Evolutionary conservation across 2,888 invertebrate species (phyloP).

Genomic region (Lagria hirta): DNA sequence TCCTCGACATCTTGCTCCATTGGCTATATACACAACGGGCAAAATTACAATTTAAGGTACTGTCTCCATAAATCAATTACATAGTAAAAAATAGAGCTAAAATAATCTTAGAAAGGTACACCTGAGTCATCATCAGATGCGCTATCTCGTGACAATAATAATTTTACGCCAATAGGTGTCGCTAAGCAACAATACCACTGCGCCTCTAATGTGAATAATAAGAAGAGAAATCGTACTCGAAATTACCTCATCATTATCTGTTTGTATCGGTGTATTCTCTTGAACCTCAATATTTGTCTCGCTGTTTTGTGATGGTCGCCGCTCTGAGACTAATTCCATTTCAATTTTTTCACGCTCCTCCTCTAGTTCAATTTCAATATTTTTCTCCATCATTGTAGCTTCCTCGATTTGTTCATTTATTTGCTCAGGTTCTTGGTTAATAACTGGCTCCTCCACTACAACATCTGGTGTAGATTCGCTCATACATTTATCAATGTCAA

Average conservation of each 20-base stretch:
- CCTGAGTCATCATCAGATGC: no score
- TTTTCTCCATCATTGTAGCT: slow-evolving; percentile 24
- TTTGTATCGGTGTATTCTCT: slow-evolving; percentile 48
- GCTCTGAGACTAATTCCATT: slow-evolving; percentile 42
- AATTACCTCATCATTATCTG: slow-evolving; percentile 50
- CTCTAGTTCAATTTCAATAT: slow-evolving; percentile 42
- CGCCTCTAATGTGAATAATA: no score
- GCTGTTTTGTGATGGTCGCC: slow-evolving; percentile 48
- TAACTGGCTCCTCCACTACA: slow-evolving; percentile 28
- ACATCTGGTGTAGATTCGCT: slow-evolving; percentile 37
- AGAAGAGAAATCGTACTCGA: no score
- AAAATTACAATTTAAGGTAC: slow-evolving; percentile 2
- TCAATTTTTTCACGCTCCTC: slow-evolving; percentile 51
- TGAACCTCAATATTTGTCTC: slow-evolving; percentile 45
- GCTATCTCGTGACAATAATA: no score
- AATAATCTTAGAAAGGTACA: no score
- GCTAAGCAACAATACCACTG: no score
- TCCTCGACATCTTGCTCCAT: slow-evolving; percentile 50
- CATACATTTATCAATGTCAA: slow-evolving; percentile 51
- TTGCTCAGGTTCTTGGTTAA: slow-evolving; percentile 6
- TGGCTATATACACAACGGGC: no score
- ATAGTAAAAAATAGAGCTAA: slow-evolving; percentile 7
- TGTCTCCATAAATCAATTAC: slow-evolving; percentile 4
- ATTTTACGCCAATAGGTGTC: no score
- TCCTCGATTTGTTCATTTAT: slow-evolving; percentile 11